Base-by-base conservation (phyloP, 2,113 vertebrate genomes). In the Notothenia rossii region DNA sequence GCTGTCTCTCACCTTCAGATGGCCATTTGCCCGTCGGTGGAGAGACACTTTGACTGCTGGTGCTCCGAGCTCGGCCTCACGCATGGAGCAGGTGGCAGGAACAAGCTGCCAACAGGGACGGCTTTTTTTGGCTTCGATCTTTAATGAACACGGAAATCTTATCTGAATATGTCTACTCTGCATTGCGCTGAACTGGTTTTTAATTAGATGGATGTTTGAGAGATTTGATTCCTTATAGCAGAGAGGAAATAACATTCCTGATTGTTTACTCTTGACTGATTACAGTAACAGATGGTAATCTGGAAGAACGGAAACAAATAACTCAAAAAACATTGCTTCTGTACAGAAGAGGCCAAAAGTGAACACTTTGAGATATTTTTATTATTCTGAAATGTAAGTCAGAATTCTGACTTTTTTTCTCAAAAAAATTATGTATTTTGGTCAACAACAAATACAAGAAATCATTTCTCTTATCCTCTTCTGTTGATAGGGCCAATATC, bases 1-100 rank as follows among this genome's bases (percentile, higher is more conserved):
- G 13, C 55, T 89, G 88, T 91, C 90, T 86, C 66, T 91, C 91
- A 92, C 84, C 87, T 91, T 93, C 88, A 82, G 83, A 90, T 85
- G 88, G 86, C 70, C 84, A n/a, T 65, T 91, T 86, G 80, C 84
- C 91, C 79, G 62, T 65, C 76, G 81, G 86, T 79, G 82, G 53
- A 88, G 77, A 77, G 50, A 86, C 72, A 63, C 75, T 83, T 77
- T 77, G 82, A 86, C 77, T 78, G 86, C 77, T 45, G 73, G 46
- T 85, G 83, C 85, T 87, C 74, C 73, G 75, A 80, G 68, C 86
- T 73, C 66, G 3, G 71, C 72, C 73, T 81, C 53, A 20, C 53
- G 62, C 79, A 82, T 40, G 45, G 85, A 88, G 84, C 88, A 92
- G 83, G 86, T 92, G 89, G 86, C 56, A 14, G 10, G 20, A 63